These are phyloP conservation scores for Austrofundulus limnaeus DNA, from an alignment of 2,113 vertebrate genomes.

Conservation along the genomic window DNA sequence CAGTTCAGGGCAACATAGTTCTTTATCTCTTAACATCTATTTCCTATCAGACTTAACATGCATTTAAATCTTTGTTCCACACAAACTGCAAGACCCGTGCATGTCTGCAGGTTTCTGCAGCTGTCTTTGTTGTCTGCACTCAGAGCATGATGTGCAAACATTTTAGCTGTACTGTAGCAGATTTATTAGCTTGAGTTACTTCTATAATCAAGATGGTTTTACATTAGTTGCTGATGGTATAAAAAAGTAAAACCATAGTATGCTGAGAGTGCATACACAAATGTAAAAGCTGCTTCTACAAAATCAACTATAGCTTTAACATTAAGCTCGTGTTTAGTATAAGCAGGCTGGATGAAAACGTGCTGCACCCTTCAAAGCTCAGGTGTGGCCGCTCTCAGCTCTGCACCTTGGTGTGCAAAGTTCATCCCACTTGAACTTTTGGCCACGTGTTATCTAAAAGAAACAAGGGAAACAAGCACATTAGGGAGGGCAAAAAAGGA, in stretches of 20 bases:
- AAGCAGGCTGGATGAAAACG: constrained; percentile 2
- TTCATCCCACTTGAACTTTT: constrained; percentile 32
- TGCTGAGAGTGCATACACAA: too few species aligned
- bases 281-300: not conserved
- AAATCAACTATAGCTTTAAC: not conserved
- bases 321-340: not conserved
- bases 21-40: too few species aligned
- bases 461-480: not conserved
- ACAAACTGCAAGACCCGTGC: not conserved
- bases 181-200: not conserved
- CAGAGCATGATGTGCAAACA: too few species aligned
- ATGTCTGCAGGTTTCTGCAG: not conserved
- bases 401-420: constrained; percentile 12
- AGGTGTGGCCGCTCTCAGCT: constrained; percentile 26
- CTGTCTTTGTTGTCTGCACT: not conserved
- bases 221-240: too few species aligned
- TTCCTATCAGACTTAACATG: too few species aligned
- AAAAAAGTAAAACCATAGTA: not conserved
- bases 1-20: too few species aligned
- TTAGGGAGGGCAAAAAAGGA: not conserved
- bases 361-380: constrained; percentile 20
- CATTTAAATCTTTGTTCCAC: too few species aligned
- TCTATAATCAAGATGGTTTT: not conserved
- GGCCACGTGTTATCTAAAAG: constrained; percentile 6
- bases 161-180: not conserved